Conservation (phyloP, 2,113 vertebrate species). For the Steatornis caripensis region DNA sequence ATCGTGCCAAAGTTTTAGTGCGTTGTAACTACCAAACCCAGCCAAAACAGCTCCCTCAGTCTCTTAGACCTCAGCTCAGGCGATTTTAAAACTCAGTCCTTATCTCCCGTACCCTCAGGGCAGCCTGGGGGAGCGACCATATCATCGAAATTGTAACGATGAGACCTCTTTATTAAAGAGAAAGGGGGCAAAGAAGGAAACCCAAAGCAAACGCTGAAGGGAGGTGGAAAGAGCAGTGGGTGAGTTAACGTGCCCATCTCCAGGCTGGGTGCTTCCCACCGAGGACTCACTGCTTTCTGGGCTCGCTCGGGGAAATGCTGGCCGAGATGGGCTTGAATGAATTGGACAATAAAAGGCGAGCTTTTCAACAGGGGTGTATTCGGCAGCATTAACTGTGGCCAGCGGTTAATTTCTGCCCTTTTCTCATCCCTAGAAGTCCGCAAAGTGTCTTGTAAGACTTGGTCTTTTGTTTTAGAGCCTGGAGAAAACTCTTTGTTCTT, state of each 20-base stretch:
- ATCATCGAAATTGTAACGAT: not conserved
- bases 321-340: slow-evolving; percentile 1
- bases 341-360: slow-evolving; percentile 39
- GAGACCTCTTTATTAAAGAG: not conserved
- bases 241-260: not conserved
- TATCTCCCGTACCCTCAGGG: slow-evolving; percentile 45
- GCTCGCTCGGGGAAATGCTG: not conserved
- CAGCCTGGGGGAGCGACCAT: not conserved
- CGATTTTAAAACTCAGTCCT: slow-evolving; percentile 34
- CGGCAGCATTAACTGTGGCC: slow-evolving; percentile 37
- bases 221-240: not conserved
- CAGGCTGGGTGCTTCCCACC: not conserved
- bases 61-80: slow-evolving; percentile 4
- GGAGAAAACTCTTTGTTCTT: slow-evolving; percentile 79
- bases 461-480: slow-evolving; percentile 74
- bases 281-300: not conserved
- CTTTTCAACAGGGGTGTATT: slow-evolving; percentile 26
- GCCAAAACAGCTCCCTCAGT: slow-evolving; percentile 12
- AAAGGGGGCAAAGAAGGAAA: not conserved
- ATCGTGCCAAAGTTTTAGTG: slow-evolving; percentile 47
- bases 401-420: slow-evolving; percentile 67
- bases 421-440: slow-evolving; percentile 65
- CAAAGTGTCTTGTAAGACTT: slow-evolving; percentile 71
- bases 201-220: not conserved
- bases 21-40: slow-evolving; percentile 6